A percentile compares a stretch with the other conserved stretches of the same genome.
Conservation (phyloP, 2,888 invertebrate species). For the Drosophila mulleri region DNA sequence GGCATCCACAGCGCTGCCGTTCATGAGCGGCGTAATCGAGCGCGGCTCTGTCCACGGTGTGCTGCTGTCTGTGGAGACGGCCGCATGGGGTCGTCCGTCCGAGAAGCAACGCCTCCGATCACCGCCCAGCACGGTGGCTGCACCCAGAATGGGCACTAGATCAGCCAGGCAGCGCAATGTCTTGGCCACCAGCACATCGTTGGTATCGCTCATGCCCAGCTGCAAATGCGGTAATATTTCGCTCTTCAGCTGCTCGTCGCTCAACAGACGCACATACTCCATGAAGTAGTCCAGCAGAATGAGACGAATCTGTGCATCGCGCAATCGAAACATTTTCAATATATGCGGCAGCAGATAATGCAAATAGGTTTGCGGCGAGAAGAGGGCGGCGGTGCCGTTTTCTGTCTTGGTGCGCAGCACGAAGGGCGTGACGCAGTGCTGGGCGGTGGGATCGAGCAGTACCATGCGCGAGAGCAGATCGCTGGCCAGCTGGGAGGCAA, state of each 20-base stretch:
- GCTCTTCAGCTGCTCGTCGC: constrained; percentile 90
- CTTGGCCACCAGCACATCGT: constrained; percentile 92
- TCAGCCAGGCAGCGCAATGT: constrained; percentile 93
- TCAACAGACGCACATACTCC: constrained; percentile 90
- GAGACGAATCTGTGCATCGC: constrained; percentile 93
- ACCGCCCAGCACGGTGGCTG: constrained; percentile 93
- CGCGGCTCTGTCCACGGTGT: constrained; percentile 83
- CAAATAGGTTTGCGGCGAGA: constrained; percentile 89
- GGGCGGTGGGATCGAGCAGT: constrained; percentile 92
- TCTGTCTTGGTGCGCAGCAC: constrained; percentile 86
- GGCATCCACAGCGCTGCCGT: constrained; percentile 56
- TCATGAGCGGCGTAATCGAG: constrained; percentile 84
- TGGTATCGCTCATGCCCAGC: constrained; percentile 94
- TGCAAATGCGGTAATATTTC: constrained; percentile 94
- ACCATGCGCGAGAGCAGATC: constrained; percentile 93
- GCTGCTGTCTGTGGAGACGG: constrained; percentile 71
- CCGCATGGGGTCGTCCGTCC: constrained; percentile 90
- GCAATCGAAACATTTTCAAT: constrained; percentile 92
- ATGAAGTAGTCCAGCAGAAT: constrained; percentile 92
- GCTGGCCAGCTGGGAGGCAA: constrained; percentile 92
- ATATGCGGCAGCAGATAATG: constrained; percentile 91
- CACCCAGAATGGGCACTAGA: constrained; percentile 92
- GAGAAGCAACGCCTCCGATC: constrained; percentile 92
- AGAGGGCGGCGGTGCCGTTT: constrained; percentile 88
- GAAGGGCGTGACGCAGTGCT: constrained; percentile 85